Percentiles rank a stretch among this genome's conserved stretches.
Evolutionary conservation across 2,797 vertebrate genomes (phyloP).

Genomic region (Anguilla megastoma): DNA sequence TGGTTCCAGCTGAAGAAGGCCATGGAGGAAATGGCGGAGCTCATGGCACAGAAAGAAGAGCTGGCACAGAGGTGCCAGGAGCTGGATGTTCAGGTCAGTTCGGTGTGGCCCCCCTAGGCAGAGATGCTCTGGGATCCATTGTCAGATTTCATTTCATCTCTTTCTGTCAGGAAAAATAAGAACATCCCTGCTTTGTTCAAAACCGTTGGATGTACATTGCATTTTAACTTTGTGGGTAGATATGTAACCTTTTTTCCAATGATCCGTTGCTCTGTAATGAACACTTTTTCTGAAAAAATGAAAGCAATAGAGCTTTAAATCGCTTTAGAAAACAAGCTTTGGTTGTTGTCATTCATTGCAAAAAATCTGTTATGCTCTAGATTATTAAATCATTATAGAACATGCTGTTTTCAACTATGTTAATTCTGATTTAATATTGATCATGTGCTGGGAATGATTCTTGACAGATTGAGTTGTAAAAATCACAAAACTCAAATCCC

Average conservation of each 20-base stretch:
- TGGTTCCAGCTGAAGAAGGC: conserved; percentile 84
- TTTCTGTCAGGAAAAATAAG: not conserved
- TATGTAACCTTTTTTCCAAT: not conserved
- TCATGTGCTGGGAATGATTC: conserved; percentile 55
- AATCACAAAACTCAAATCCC: conserved; percentile 46
- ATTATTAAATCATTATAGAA: not conserved
- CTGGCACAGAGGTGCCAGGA: conserved; percentile 90
- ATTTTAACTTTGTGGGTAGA: not conserved
- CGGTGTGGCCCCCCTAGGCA: not conserved
- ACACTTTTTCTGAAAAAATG: not conserved
- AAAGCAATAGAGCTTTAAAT: not conserved
- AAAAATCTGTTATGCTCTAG: not conserved
- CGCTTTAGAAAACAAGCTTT: not conserved
- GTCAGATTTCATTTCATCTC: not conserved
- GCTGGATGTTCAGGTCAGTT: conserved; percentile 88
- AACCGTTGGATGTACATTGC: not conserved
- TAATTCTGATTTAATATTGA: conserved; percentile 44
- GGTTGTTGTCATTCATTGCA: not conserved
- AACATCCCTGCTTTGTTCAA: not conserved
- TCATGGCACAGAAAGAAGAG: conserved; percentile 86
- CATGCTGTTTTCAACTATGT: not conserved
- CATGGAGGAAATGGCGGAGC: conserved; percentile 82
- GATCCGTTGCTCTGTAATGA: conserved; percentile 1
- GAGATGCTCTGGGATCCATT: not conserved
- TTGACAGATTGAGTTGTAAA: conserved; percentile 72